phyloP scores from a whole-genome alignment of 2,113 vertebrate genomes.

The Marmota monax region DNA sequence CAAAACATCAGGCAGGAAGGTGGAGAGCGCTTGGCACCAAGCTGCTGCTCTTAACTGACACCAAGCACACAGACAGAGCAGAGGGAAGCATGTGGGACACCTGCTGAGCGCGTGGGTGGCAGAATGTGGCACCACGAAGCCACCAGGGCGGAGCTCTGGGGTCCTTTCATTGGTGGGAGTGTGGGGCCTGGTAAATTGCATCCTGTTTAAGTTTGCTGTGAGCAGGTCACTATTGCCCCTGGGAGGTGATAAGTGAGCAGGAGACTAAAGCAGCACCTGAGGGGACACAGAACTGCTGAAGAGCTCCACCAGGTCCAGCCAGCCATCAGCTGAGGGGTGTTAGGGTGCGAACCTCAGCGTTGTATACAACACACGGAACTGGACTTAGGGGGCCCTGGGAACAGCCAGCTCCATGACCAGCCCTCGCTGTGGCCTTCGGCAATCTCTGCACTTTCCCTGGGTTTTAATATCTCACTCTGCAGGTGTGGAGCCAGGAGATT shows the following conservation, averaged over 20 bases:
- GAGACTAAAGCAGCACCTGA: neutral
- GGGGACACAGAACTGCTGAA: neutral
- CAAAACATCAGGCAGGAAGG: neutral
- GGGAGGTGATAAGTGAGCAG: neutral
- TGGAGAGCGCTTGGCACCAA: neutral
- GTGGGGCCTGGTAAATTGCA: neutral
- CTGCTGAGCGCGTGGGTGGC: accelerated
- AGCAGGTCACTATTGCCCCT: neutral
- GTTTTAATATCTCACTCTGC: neutral
- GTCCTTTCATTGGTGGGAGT: neutral
- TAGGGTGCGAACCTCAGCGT: too few relatives aligned
- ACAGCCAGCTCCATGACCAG: accelerated
- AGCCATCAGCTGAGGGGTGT: neutral
- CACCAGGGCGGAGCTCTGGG: neutral
- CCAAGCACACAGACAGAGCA: neutral
- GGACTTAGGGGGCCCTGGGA: accelerated
- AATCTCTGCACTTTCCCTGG: neutral
- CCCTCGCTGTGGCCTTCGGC: too few relatives aligned
- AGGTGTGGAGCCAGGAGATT: neutral
- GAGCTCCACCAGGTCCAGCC: accelerated
- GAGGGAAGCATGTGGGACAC: accelerated
- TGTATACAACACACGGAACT: neutral
- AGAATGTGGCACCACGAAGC: neutral
- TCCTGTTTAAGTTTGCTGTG: neutral
- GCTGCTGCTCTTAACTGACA: neutral